Evolutionary conservation across 2,888 invertebrate genomes (phyloP).

Genomic region (Pristionchus arcanus): DNA sequence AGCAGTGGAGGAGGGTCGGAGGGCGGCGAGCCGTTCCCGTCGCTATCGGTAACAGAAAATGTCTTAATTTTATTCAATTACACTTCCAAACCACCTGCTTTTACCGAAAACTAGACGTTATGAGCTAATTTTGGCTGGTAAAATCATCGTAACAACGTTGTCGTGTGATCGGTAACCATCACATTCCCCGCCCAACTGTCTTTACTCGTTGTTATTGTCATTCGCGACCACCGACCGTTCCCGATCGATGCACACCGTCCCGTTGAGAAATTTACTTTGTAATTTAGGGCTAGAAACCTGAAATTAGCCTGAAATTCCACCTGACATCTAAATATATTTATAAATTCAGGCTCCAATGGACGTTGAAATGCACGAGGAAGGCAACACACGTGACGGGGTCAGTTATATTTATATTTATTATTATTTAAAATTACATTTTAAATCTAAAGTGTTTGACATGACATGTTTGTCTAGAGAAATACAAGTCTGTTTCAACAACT

Average conservation of each 20-base stretch:
- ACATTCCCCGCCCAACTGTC: not conserved
- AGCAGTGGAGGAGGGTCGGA: not conserved
- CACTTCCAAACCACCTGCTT: too few relatives aligned
- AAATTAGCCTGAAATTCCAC: not conserved
- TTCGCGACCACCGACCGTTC: not conserved
- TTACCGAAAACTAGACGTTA: too few relatives aligned
- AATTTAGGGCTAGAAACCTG: not conserved
- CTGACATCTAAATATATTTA: not conserved
- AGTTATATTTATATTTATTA: not conserved
- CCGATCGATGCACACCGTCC: not conserved
- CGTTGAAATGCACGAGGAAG: conserved; percentile 17
- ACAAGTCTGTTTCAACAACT: too few relatives aligned
- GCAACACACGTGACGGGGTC: conserved; percentile 29
- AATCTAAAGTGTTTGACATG: too few relatives aligned
- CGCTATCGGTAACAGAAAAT: too few relatives aligned
- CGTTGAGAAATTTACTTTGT: not conserved
- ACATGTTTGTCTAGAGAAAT: too few relatives aligned
- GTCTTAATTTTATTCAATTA: too few relatives aligned
- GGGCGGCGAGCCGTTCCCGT: not conserved
- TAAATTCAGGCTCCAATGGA: conserved; percentile 2
- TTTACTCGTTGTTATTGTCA: not conserved
- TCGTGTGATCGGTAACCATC: not conserved
- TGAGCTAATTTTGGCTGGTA: too few relatives aligned
- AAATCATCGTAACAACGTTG: not conserved
- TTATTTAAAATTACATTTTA: not conserved